Evolutionary conservation across 2,797 vertebrate genomes (phyloP).

Genomic region (Anas bahamensis): DNA sequence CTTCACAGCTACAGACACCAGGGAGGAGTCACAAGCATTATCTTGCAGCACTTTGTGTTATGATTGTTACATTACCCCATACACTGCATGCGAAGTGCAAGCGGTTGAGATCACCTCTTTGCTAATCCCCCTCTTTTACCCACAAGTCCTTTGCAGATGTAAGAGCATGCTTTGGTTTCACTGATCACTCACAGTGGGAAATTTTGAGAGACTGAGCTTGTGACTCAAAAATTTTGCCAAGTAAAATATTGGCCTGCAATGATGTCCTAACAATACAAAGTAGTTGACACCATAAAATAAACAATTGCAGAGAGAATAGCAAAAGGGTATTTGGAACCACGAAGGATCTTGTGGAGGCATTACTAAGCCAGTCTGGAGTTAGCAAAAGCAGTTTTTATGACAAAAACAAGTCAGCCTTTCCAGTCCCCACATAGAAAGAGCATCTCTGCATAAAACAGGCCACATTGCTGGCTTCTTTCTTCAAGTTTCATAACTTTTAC

Average conservation of each 20-base stretch:
- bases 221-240: slow-evolving; percentile 63
- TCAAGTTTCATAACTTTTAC: slow-evolving; percentile 4
- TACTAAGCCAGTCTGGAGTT: slow-evolving; percentile 22
- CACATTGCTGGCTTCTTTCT: background rate
- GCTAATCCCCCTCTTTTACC: slow-evolving; percentile 11
- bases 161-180: background rate
- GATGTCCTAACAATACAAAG: slow-evolving; percentile 67
- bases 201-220: slow-evolving; percentile 40
- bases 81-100: background rate
- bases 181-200: slow-evolving; percentile 48
- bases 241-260: slow-evolving; percentile 56
- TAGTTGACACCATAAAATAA: slow-evolving; percentile 67
- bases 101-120: slow-evolving; percentile 14
- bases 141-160: slow-evolving; percentile 27
- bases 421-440: background rate
- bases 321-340: slow-evolving; percentile 35
- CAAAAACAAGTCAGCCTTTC: slow-evolving; percentile 58
- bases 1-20: background rate
- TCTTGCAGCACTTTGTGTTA: background rate
- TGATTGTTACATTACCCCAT: background rate
- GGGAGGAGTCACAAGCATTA: background rate
- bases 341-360: slow-evolving; percentile 11
- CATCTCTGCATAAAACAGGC: background rate
- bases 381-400: slow-evolving; percentile 43
- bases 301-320: slow-evolving; percentile 52